phyloP scores from a whole-genome alignment of 2,113 vertebrate genomes.

The Isurus oxyrinchus region DNA sequence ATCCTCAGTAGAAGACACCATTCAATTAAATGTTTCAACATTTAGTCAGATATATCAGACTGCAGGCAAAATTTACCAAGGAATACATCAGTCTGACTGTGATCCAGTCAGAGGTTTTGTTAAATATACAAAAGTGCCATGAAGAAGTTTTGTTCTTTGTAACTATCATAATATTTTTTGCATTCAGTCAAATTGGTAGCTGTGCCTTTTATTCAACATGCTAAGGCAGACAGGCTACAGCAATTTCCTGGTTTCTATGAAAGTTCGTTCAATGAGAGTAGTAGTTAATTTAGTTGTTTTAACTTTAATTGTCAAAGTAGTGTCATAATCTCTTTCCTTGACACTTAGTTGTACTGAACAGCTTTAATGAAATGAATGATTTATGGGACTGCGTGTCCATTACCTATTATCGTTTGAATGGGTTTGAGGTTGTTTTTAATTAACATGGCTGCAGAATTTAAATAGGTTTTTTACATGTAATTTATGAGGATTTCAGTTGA shows the following conservation, averaged over 20 bases:
- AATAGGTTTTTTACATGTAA: neutral
- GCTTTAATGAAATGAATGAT: slow-evolving; percentile 25
- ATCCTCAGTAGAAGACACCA: neutral
- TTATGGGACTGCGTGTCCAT: slow-evolving; percentile 24
- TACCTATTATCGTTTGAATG: slow-evolving; percentile 15
- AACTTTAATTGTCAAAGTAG: slow-evolving; percentile 34
- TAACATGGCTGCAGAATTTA: neutral
- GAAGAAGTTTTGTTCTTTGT: neutral
- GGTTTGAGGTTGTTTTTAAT: neutral
- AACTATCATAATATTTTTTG: neutral
- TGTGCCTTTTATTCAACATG: neutral
- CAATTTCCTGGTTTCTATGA: neutral
- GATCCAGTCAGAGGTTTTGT: neutral
- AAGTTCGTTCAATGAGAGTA: neutral
- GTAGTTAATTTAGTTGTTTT: neutral
- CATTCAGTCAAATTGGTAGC: neutral
- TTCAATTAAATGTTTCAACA: neutral
- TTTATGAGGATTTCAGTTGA: neutral
- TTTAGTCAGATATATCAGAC: neutral
- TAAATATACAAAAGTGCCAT: neutral
- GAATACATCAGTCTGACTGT: neutral
- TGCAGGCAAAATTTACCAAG: neutral
- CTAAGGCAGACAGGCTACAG: neutral
- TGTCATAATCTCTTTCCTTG: slow-evolving; percentile 13
- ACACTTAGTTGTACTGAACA: slow-evolving; percentile 2